A percentile compares a stretch with the other conserved stretches of the same genome.
phyloP scores from a whole-genome alignment of 2,113 vertebrate species.

The Lophochroa leadbeateri region DNA sequence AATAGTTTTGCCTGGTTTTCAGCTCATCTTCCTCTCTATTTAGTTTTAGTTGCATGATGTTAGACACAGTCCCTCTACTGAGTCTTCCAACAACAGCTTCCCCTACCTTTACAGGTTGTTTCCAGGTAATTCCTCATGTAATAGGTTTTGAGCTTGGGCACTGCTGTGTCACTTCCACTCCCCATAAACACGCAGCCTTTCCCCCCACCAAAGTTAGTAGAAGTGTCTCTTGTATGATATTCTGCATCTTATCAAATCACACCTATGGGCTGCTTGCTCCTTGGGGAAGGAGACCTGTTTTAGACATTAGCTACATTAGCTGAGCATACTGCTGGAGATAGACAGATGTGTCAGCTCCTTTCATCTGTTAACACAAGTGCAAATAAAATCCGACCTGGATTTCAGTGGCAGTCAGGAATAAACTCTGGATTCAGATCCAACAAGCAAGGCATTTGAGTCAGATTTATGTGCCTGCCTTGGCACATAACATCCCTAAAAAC shows the following conservation, averaged over 20 bases:
- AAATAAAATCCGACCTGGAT: conserved; percentile 31
- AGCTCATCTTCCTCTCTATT: not conserved
- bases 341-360: conserved; percentile 13
- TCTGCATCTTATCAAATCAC: not conserved
- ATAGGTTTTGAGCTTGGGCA: not conserved
- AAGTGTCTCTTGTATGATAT: not conserved
- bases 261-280: not conserved
- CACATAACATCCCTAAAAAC: conserved; percentile 2
- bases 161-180: not conserved
- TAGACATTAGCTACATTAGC: not conserved
- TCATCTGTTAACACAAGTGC: not conserved
- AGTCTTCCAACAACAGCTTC: not conserved
- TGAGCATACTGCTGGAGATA: not conserved
- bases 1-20: not conserved
- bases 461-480: not conserved
- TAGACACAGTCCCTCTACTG: not conserved
- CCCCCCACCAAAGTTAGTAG: not conserved
- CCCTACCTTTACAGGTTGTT: not conserved
- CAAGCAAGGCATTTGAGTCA: not conserved
- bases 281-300: not conserved
- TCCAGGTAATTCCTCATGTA: not conserved
- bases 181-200: not conserved
- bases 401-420: not conserved
- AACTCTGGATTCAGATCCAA: not conserved
- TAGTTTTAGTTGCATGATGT: not conserved